Percentiles rank a stretch among this genome's conserved stretches.
These are phyloP conservation scores for Amphiprion ocellaris DNA, from an alignment of 2,113 vertebrate species.

Conservation along the genomic window DNA sequence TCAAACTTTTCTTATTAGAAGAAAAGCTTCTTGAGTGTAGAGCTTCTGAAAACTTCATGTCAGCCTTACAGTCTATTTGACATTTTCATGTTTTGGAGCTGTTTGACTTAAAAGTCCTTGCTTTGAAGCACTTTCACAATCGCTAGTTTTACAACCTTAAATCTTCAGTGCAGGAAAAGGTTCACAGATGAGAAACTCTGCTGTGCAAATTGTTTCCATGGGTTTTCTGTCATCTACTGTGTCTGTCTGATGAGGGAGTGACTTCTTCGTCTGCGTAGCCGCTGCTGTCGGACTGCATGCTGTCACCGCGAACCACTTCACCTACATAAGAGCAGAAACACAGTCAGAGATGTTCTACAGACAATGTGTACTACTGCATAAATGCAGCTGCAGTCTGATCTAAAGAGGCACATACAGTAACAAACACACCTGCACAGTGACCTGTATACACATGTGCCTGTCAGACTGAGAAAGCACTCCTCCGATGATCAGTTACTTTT, in stretches of 20 bases:
- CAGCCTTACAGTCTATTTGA: rapidly evolving
- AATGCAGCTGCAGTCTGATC: constrained; percentile 38
- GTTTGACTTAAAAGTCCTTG: neutral
- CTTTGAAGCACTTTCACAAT: neutral
- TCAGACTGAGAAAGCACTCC: neutral
- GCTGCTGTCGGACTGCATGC: constrained; percentile 87
- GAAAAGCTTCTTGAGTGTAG: neutral
- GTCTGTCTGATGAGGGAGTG: constrained; percentile 20
- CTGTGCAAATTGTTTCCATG: neutral
- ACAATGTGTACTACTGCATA: neutral
- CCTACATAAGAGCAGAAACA: constrained; percentile 59
- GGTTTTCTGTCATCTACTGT: constrained; percentile 27
- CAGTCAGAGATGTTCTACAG: constrained; percentile 13
- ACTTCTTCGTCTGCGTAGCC: constrained; percentile 83
- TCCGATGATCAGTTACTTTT: neutral
- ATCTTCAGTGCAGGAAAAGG: neutral
- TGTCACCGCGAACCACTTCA: constrained; percentile 78
- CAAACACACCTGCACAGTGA: constrained; percentile 28
- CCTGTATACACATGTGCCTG: neutral
- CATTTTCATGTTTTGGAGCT: neutral
- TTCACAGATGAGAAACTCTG: neutral
- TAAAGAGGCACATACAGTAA: neutral
- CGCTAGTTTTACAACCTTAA: neutral
- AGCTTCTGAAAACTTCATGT: neutral
- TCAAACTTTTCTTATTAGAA: neutral